Conservation (phyloP, 2,113 vertebrate species). For the Glaucomys volans region DNA sequence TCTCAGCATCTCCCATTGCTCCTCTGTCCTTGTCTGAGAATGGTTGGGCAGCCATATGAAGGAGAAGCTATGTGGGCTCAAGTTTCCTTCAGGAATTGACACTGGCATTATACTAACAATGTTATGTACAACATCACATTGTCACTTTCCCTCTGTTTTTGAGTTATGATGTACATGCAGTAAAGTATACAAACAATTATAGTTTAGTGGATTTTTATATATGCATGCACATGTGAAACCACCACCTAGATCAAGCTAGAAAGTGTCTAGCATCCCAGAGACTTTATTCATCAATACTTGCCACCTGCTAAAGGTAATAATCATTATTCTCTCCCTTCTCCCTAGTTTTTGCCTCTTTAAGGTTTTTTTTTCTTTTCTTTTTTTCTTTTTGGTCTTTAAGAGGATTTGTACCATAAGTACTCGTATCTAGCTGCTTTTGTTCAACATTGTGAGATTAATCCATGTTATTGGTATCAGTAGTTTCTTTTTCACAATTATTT, state of each 20-base stretch:
- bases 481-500: slow-evolving; percentile 44
- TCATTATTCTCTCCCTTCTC: neutral
- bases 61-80: neutral
- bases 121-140: neutral
- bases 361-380: no score
- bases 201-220: slow-evolving; percentile 3
- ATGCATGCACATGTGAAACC: neutral
- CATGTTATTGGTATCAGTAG: neutral
- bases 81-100: neutral
- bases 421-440: neutral
- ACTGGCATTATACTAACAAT: neutral
- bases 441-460: slow-evolving; percentile 51
- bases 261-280: neutral
- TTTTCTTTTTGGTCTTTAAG: slow-evolving; percentile 35
- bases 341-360: neutral
- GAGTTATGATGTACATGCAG: neutral
- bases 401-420: neutral
- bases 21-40: neutral
- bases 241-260: slow-evolving; percentile 3
- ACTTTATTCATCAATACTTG: neutral
- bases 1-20: neutral
- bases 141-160: neutral
- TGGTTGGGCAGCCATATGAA: neutral
- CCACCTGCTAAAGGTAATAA: neutral
- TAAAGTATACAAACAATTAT: neutral